Conservation (phyloP, 1,140 invertebrate genomes). For the Cherax quadricarinatus region DNA sequence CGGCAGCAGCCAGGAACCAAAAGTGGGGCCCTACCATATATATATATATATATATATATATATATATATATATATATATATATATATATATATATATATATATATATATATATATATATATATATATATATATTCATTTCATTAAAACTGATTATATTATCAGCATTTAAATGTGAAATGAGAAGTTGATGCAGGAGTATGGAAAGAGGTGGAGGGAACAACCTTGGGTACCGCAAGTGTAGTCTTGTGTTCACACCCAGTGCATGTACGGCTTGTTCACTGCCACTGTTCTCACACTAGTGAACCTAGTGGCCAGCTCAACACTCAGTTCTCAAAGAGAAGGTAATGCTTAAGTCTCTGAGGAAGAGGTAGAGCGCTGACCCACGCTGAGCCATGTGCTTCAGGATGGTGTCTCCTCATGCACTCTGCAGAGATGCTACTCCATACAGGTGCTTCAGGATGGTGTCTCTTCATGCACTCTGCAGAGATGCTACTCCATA, state of each 20-base stretch:
- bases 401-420: slow-evolving; percentile 91
- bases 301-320: neutral
- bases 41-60: too few species aligned
- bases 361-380: slow-evolving; percentile 89
- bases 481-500: slow-evolving; percentile 91
- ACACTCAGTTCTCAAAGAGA: slow-evolving; percentile 55
- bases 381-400: slow-evolving; percentile 85
- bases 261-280: neutral
- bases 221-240: neutral
- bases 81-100: slow-evolving; percentile 16
- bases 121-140: slow-evolving; percentile 39
- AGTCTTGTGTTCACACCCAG: neutral
- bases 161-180: too few species aligned
- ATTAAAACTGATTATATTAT: neutral
- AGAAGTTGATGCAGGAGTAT: too few species aligned
- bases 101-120: slow-evolving; percentile 34
- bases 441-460: slow-evolving; percentile 87
- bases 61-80: neutral
- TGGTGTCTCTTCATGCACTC: slow-evolving; percentile 91
- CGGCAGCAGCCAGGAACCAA: too few species aligned
- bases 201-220: too few species aligned
- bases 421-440: slow-evolving; percentile 91
- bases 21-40: too few species aligned
- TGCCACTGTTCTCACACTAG: neutral
- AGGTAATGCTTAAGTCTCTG: slow-evolving; percentile 92